Evolutionary conservation across 2,113 vertebrate genomes (phyloP).

Genomic region (Cyanoramphus novaezelandiae): DNA sequence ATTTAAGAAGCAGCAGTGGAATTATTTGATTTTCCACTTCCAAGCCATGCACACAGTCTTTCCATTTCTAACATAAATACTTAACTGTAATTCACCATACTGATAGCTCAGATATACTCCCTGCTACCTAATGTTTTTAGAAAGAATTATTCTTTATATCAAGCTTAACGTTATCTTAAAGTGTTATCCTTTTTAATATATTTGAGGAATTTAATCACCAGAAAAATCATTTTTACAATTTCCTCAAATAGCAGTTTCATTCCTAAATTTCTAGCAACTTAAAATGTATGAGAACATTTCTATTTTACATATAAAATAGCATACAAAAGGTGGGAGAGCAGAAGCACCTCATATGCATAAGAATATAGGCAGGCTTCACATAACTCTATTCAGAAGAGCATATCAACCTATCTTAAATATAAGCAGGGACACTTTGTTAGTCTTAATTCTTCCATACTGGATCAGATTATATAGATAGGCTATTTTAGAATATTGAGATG

Average conservation of each 20-base stretch:
- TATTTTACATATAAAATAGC: background rate
- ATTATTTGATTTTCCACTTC: slow-evolving; percentile 39
- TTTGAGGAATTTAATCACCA: background rate
- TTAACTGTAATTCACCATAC: background rate
- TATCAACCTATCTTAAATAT: background rate
- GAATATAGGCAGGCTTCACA: background rate
- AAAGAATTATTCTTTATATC: background rate
- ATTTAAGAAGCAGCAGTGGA: background rate
- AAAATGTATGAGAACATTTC: background rate
- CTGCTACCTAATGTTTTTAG: background rate
- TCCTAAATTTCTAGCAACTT: background rate
- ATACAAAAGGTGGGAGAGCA: background rate
- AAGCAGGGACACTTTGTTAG: background rate
- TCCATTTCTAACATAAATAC: background rate
- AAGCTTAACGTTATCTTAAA: background rate
- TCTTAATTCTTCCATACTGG: background rate
- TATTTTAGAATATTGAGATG: background rate
- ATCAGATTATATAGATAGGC: background rate
- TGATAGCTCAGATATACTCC: background rate
- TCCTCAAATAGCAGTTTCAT: background rate
- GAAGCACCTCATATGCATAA: background rate
- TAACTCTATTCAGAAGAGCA: background rate
- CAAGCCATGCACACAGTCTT: background rate
- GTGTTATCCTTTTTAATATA: background rate
- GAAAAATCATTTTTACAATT: background rate